Conservation (phyloP, 2,113 vertebrate genomes). For the Pardalotus punctatus region DNA sequence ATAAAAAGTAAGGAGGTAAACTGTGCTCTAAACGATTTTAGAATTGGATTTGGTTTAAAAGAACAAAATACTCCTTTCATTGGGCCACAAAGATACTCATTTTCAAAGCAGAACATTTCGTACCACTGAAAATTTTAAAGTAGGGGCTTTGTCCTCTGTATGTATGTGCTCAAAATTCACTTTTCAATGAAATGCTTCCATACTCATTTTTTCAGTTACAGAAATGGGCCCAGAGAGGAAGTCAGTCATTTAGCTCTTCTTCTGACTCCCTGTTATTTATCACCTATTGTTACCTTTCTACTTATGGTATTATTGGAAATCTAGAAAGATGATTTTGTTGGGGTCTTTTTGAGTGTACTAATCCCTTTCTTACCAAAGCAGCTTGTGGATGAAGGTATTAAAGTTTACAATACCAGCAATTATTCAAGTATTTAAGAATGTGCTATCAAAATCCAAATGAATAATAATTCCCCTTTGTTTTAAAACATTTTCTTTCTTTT, state of each 20-base stretch:
- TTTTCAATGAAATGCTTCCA: not conserved
- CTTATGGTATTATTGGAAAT: not conserved
- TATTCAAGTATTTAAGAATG: not conserved
- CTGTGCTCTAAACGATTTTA: not conserved
- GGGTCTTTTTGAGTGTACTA: not conserved
- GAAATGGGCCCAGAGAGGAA: not conserved
- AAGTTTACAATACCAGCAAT: not conserved
- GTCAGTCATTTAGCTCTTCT: not conserved
- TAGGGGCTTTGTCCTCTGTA: not conserved
- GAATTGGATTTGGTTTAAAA: not conserved
- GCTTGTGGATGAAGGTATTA: not conserved
- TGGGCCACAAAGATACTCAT: not conserved
- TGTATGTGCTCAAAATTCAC: not conserved
- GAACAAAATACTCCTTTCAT: not conserved
- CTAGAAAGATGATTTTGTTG: not conserved
- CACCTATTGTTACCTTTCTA: not conserved
- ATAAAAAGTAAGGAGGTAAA: not conserved
- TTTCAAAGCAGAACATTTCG: not conserved
- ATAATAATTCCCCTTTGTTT: not conserved
- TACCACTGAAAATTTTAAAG: not conserved
- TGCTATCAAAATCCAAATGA: not conserved
- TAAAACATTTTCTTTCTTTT: not conserved
- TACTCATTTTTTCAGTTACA: not conserved
- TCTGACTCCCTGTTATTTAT: not conserved
- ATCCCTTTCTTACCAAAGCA: not conserved